Evolutionary conservation across 2,113 vertebrate genomes (phyloP).

Genomic region (Galeopterus variegatus): DNA sequence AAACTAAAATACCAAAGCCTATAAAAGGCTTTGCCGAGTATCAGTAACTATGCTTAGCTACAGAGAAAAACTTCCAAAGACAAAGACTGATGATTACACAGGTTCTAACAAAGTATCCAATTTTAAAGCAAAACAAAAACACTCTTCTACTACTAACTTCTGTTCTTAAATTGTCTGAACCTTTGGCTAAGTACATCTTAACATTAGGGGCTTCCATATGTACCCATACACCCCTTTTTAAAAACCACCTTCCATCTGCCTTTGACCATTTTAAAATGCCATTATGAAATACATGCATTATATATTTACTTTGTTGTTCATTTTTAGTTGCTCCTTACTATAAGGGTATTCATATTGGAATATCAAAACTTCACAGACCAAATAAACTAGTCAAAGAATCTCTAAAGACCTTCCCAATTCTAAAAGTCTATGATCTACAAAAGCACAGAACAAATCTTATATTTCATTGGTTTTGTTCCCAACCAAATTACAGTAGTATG

Average conservation of each 20-base stretch:
- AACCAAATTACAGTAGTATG: not conserved
- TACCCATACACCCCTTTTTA: no score
- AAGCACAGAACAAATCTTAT: not conserved
- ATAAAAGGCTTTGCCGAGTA: not conserved
- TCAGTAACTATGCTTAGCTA: not conserved
- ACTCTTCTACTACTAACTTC: not conserved
- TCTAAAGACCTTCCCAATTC: not conserved
- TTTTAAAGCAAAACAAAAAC: not conserved
- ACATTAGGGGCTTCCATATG: not conserved
- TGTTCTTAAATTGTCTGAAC: constrained; percentile 16
- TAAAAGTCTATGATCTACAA: not conserved
- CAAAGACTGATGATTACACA: not conserved
- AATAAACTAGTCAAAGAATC: not conserved
- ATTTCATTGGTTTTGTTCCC: not conserved
- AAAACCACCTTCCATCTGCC: not conserved
- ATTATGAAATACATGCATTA: not conserved
- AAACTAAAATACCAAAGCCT: not conserved
- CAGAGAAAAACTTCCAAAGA: constrained; percentile 25
- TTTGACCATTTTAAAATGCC: constrained; percentile 43
- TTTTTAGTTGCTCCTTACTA: not conserved
- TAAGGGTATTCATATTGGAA: not conserved
- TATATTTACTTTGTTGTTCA: constrained; percentile 29
- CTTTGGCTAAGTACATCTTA: constrained; percentile 2
- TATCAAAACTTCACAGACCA: not conserved
- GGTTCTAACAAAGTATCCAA: not conserved